A percentile compares a stretch with the other conserved stretches of the same genome.
Conservation (phyloP, 2,113 vertebrate species). For the Elaphurus davidianus region DNA sequence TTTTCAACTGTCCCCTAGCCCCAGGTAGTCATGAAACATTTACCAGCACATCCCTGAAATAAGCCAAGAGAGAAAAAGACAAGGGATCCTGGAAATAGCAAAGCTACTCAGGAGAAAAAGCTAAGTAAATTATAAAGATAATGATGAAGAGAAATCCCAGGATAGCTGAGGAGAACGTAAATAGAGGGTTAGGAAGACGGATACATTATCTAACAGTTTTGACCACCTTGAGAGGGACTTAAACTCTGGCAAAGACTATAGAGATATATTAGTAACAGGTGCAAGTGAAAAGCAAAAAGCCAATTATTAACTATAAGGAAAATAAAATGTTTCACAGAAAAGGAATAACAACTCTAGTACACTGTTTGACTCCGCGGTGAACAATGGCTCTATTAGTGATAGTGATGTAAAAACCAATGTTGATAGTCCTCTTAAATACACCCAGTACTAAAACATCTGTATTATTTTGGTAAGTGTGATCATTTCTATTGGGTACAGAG, state of each 20-base stretch:
- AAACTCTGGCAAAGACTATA: not conserved
- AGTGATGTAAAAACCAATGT: not conserved
- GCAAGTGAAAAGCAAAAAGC: not conserved
- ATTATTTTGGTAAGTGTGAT: constrained; percentile 71
- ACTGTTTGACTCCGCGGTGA: not conserved
- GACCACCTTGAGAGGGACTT: not conserved
- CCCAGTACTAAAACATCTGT: constrained; percentile 78
- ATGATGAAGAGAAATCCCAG: not conserved
- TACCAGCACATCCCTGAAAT: not conserved
- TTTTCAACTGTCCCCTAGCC: not conserved
- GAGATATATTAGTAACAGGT: not conserved
- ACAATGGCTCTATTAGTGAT: not conserved
- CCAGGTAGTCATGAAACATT: not conserved
- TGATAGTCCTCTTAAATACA: constrained; percentile 63
- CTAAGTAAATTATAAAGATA: constrained; percentile 21
- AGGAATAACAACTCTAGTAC: not conserved
- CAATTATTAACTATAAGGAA: not conserved
- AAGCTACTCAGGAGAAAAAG: not conserved
- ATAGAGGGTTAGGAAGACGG: not conserved
- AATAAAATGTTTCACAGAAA: constrained; percentile 11
- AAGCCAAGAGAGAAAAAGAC: not conserved
- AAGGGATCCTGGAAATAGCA: not conserved
- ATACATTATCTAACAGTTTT: not conserved
- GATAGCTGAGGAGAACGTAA: not conserved
- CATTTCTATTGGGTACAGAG: constrained; percentile 71